A percentile compares a stretch with the other conserved stretches of the same genome.
These are phyloP conservation scores for Probaryconus sp. DNA, from an alignment of 1,140 invertebrate genomes.

Conservation along the genomic window DNA sequence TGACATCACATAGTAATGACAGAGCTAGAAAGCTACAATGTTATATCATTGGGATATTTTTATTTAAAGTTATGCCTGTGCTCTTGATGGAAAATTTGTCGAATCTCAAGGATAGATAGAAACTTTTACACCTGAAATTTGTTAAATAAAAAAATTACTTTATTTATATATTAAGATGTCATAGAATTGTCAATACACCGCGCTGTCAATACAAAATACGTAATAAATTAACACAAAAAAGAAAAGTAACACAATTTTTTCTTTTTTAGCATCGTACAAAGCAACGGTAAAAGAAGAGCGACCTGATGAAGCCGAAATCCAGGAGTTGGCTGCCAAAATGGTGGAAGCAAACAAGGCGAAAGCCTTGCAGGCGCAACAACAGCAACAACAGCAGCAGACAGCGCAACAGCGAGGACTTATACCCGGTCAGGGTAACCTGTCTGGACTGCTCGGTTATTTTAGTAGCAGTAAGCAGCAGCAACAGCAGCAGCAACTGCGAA, in stretches of 20 bases:
- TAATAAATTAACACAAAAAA: not conserved
- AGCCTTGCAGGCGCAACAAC: constrained; percentile 76
- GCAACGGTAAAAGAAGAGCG: constrained; percentile 87
- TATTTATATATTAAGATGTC: too few species aligned
- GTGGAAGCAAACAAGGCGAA: constrained; percentile 90
- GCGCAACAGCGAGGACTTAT: constrained; percentile 64
- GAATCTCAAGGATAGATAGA: too few species aligned
- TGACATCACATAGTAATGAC: too few species aligned
- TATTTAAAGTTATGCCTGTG: too few species aligned
- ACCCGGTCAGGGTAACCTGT: constrained; percentile 70
- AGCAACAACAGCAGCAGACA: constrained; percentile 73
- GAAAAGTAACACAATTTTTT: too few species aligned
- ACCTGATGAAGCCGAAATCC: constrained; percentile 91
- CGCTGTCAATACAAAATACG: too few species aligned
- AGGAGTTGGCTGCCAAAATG: constrained; percentile 90
- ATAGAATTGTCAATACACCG: too few species aligned
- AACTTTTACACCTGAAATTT: too few species aligned
- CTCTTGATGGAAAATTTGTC: too few species aligned
- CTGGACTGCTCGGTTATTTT: constrained; percentile 81
- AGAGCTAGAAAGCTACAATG: too few species aligned
- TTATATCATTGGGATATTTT: too few species aligned
- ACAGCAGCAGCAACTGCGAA: constrained; percentile 64
- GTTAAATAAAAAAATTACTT: too few species aligned
- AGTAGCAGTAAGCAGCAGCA: constrained; percentile 63
- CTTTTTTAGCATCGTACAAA: constrained; percentile 66